phyloP scores from a whole-genome alignment of 2,113 vertebrate genomes.

The Embiotoca jacksoni region DNA sequence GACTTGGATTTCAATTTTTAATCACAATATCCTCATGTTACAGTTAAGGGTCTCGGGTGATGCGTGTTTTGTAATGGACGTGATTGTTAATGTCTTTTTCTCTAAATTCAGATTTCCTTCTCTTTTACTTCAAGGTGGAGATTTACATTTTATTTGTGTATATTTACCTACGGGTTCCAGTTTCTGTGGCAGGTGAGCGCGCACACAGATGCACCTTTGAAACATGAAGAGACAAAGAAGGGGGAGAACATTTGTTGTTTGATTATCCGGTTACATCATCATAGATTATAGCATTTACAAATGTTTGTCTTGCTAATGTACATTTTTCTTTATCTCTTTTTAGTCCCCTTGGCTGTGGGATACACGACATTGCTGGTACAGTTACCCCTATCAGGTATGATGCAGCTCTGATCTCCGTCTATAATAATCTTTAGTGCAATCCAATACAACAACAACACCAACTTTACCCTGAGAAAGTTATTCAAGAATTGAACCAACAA shows the following conservation, averaged over 20 bases:
- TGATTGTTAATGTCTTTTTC: background rate
- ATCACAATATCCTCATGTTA: background rate
- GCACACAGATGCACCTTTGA: background rate
- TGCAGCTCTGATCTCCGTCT: background rate
- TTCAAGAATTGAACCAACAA: background rate
- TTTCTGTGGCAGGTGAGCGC: constrained; percentile 95
- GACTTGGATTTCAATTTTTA: background rate
- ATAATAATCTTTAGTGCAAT: too few species aligned
- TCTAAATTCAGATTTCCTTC: constrained; percentile 7
- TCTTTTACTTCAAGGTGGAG: constrained; percentile 90
- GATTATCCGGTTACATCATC: too few species aligned
- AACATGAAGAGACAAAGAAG: background rate
- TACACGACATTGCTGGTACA: constrained; percentile 95
- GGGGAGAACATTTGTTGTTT: too few species aligned
- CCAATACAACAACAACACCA: background rate
- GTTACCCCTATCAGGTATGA: constrained; percentile 95
- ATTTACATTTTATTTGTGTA: constrained; percentile 95
- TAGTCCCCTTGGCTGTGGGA: constrained; percentile 97
- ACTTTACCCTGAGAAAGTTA: background rate
- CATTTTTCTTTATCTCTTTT: background rate
- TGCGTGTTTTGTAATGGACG: background rate
- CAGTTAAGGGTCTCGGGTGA: background rate
- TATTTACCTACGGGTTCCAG: constrained; percentile 93
- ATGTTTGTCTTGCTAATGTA: background rate
- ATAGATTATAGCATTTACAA: too few species aligned